Evolutionary conservation across 23 tunicate genomes (phyloP).

Genomic region (Aplidium turbinatum): DNA sequence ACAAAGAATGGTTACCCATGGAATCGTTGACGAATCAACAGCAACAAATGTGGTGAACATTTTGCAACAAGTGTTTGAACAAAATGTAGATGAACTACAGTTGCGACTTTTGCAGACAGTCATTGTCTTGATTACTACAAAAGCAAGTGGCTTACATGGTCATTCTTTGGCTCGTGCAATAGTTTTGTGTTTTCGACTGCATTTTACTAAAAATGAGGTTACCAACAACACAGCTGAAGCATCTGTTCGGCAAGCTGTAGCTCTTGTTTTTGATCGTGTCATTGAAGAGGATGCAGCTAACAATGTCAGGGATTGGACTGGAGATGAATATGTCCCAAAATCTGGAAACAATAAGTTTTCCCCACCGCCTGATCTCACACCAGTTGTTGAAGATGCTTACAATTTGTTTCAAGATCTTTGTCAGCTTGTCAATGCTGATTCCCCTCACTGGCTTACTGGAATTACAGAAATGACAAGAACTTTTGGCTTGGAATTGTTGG

Average conservation of each 20-base stretch:
- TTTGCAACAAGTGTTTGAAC: slow-evolving; percentile 81
- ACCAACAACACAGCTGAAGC: slow-evolving; percentile 97
- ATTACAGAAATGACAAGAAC: slow-evolving; percentile 92
- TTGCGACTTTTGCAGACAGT: slow-evolving; percentile 82
- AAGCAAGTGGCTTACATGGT: slow-evolving; percentile 54
- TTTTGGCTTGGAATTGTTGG: slow-evolving; percentile 90
- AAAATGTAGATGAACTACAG: slow-evolving; percentile 74
- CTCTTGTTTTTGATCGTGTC: slow-evolving; percentile 81
- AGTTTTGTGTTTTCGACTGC: slow-evolving; percentile 87
- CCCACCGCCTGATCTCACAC: slow-evolving; percentile 55
- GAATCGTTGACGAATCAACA: slow-evolving; percentile 47
- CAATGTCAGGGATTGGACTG: slow-evolving; percentile 29
- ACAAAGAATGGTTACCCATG: slow-evolving; percentile 88
- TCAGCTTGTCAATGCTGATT: slow-evolving; percentile 85
- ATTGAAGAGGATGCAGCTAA: slow-evolving; percentile 63
- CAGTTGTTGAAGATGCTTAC: slow-evolving; percentile 79
- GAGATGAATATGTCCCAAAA: slow-evolving; percentile 68
- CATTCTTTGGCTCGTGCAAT: slow-evolving; percentile 72
- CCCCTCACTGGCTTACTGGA: slow-evolving; percentile 84
- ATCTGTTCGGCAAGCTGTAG: slow-evolving; percentile 88
- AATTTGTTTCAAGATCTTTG: slow-evolving; percentile 90
- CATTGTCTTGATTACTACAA: slow-evolving; percentile 72
- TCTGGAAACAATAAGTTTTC: slow-evolving; percentile 53
- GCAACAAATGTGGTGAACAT: slow-evolving; percentile 62
- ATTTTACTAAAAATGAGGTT: slow-evolving; percentile 90